These are phyloP conservation scores for Tinea pellionella DNA, from an alignment of 2,888 invertebrate species.

Conservation along the genomic window DNA sequence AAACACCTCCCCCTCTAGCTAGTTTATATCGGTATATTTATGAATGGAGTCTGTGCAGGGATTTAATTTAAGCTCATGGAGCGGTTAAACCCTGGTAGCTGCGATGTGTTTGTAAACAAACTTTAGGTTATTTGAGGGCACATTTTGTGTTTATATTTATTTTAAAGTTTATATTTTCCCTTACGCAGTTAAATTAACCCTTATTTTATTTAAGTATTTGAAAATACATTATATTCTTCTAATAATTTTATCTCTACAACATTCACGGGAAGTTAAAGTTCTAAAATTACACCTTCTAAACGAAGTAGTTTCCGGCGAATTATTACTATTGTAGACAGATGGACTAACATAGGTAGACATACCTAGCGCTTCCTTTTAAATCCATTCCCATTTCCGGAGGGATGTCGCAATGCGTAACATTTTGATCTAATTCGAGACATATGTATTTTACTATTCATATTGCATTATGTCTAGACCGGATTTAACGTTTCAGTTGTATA, in stretches of 20 bases:
- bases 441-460: not conserved
- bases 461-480: not conserved
- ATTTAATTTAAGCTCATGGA: not conserved
- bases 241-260: not conserved
- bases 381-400: constrained; percentile 7
- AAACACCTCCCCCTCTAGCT: not conserved
- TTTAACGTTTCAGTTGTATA: not conserved
- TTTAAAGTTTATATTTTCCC: not conserved
- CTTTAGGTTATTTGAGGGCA: not conserved
- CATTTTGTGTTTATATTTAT: not conserved
- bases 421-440: constrained; percentile 12
- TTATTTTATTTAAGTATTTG: no score
- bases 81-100: not conserved
- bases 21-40: not conserved
- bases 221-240: no score
- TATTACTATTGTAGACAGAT: constrained; percentile 5
- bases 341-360: constrained; percentile 1
- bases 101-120: constrained; percentile 4
- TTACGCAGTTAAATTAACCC: no score
- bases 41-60: constrained; percentile 1
- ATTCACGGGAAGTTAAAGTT: not conserved
- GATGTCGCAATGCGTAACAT: constrained; percentile 12
- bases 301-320: constrained; percentile 1
- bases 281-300: not conserved
- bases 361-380: constrained; percentile 2